Percentiles rank a stretch among this genome's conserved stretches.
These are phyloP conservation scores for Crematogaster levior DNA, from an alignment of 2,888 invertebrate genomes.

Conservation along the genomic window DNA sequence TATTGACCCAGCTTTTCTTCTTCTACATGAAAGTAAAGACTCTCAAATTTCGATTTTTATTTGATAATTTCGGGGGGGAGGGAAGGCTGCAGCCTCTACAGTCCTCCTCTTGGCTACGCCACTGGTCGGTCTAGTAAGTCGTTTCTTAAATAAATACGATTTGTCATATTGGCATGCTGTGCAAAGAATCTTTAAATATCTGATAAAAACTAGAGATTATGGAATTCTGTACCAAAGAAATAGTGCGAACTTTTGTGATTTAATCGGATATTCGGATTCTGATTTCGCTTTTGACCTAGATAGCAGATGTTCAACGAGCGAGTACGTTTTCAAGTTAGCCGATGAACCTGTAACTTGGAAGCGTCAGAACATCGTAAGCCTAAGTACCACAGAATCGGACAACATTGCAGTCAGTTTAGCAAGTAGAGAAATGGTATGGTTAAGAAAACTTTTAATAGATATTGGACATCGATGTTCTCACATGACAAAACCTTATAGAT, in stretches of 20 bases:
- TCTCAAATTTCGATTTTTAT: too few relatives aligned
- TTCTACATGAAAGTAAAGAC: too few relatives aligned
- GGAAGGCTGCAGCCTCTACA: too few relatives aligned
- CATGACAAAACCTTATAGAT: too few relatives aligned
- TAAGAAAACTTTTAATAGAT: too few relatives aligned
- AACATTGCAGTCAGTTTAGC: neutral
- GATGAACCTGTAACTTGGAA: neutral
- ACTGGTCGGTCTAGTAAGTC: neutral
- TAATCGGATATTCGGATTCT: neutral
- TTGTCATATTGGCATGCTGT: neutral
- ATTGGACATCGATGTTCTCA: too few relatives aligned
- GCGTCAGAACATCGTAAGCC: neutral
- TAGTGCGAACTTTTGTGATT: neutral
- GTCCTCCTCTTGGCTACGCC: too few relatives aligned
- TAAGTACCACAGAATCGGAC: neutral
- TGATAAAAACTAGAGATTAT: neutral
- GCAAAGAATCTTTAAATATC: neutral
- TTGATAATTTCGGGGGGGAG: too few relatives aligned
- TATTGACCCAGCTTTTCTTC: too few relatives aligned
- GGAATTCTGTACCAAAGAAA: neutral
- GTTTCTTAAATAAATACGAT: neutral
- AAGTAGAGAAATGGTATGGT: too few relatives aligned
- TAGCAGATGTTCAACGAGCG: neutral
- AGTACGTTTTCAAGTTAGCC: neutral
- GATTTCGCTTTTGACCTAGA: neutral